These are phyloP conservation scores for Myotis davidii DNA, from an alignment of 2,113 vertebrate species.

Conservation along the genomic window DNA sequence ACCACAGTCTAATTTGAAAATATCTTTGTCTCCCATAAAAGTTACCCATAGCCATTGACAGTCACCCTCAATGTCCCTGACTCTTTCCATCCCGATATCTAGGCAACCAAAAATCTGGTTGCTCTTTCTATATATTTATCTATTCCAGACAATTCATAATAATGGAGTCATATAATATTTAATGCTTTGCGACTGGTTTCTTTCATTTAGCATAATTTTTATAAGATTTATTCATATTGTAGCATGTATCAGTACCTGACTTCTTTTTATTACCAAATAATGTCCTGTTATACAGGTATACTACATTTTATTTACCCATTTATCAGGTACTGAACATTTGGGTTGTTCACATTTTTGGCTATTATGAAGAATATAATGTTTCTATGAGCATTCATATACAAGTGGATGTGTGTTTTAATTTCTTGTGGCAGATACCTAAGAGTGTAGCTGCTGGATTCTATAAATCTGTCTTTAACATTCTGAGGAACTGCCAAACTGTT, in stretches of 20 bases:
- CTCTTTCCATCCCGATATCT: not conserved
- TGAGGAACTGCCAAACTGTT: not conserved
- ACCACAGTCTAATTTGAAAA: not conserved
- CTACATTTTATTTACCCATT: not conserved
- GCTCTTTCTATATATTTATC: not conserved
- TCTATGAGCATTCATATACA: not conserved
- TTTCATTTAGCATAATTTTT: not conserved
- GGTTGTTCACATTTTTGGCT: not conserved
- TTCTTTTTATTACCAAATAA: slow-evolving; percentile 8
- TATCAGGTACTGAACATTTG: not conserved
- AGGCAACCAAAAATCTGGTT: not conserved
- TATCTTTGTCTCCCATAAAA: not conserved
- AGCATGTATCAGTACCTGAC: not conserved
- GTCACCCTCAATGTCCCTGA: not conserved
- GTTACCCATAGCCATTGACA: not conserved
- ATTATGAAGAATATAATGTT: not conserved
- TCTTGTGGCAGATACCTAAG: not conserved
- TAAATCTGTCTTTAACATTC: slow-evolving; percentile 14
- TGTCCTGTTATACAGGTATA: not conserved
- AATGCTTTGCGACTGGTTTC: not conserved
- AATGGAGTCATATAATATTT: not conserved
- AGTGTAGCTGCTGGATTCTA: not conserved
- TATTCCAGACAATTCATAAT: not conserved
- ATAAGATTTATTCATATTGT: not conserved
- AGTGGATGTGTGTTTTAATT: not conserved